These are phyloP conservation scores for Cynaeus angustus DNA, from an alignment of 2,888 invertebrate species.

Conservation along the genomic window DNA sequence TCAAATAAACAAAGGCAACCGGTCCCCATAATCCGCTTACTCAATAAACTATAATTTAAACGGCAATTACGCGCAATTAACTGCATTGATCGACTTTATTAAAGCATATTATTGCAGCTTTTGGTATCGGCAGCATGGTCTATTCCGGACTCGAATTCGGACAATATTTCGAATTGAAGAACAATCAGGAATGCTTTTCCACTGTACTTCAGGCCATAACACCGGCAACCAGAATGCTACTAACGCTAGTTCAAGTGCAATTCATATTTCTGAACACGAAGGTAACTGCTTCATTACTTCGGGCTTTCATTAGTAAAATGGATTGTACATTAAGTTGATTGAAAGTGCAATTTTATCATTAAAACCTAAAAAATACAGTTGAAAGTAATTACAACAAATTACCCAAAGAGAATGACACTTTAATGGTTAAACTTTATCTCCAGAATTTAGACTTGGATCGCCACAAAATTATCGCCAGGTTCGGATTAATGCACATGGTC, in stretches of 20 bases:
- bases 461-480: conserved; percentile 84
- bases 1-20: conserved; percentile 39
- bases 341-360: conserved; percentile 4
- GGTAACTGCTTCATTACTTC: conserved; percentile 65
- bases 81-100: conserved; percentile 58
- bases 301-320: conserved; percentile 19
- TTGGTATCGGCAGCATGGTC: conserved; percentile 98
- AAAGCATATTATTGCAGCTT: conserved; percentile 77
- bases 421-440: not conserved
- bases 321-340: conserved; percentile 7
- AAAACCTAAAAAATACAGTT: not conserved
- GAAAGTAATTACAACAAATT: not conserved
- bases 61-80: conserved; percentile 81
- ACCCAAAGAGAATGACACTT: not conserved
- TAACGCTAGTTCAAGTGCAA: conserved; percentile 93
- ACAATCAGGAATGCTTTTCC: conserved; percentile 79
- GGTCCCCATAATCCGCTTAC: conserved; percentile 36
- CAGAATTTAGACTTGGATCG: conserved; percentile 77
- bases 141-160: conserved; percentile 97
- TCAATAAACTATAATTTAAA: conserved; percentile 70
- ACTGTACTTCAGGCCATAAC: conserved; percentile 80
- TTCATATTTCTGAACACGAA: conserved; percentile 95
- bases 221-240: conserved; percentile 86
- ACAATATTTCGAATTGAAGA: conserved; percentile 93
- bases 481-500: conserved; percentile 96